These are phyloP conservation scores for Mythimna lalbum DNA, from an alignment of 2,888 invertebrate species.

Conservation along the genomic window DNA sequence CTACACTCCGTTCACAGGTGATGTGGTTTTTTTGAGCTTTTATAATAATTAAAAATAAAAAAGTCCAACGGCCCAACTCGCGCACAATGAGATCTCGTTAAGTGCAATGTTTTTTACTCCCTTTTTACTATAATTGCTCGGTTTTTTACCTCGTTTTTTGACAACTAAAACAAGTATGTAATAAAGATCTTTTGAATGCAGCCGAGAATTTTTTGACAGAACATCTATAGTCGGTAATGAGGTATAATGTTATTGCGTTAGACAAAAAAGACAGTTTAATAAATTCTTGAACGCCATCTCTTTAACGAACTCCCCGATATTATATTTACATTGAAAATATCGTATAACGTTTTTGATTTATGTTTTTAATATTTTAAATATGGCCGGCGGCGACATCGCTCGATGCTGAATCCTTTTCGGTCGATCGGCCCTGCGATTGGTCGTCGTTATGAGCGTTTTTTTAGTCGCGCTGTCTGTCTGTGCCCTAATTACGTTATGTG, in stretches of 20 bases:
- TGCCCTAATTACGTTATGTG: constrained; percentile 86
- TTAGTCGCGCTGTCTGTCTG: constrained; percentile 73
- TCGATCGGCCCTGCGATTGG: constrained; percentile 82
- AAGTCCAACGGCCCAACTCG: constrained; percentile 70
- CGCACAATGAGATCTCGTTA: constrained; percentile 84
- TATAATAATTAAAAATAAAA: constrained; percentile 87
- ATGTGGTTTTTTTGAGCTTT: constrained; percentile 83
- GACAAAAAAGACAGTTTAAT: constrained; percentile 67
- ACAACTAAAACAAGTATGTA: constrained; percentile 59
- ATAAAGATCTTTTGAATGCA: constrained; percentile 63
- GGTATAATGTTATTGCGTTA: constrained; percentile 68
- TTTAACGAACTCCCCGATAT: constrained; percentile 75
- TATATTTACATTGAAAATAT: constrained; percentile 84
- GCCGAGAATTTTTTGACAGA: constrained; percentile 62
- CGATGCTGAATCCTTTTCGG: constrained; percentile 76
- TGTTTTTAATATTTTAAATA: constrained; percentile 87
- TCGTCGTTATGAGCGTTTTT: constrained; percentile 76
- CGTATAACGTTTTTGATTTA: constrained; percentile 87
- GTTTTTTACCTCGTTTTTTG: constrained; percentile 65
- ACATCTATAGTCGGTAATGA: constrained; percentile 65
- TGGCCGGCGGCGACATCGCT: constrained; percentile 83
- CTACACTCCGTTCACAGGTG: constrained; percentile 87
- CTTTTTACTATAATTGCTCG: constrained; percentile 75
- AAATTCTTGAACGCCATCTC: constrained; percentile 63
- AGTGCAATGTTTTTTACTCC: constrained; percentile 77